phyloP scores from a whole-genome alignment of 2,888 invertebrate genomes.

The Drosophila pseudotalamancana region DNA sequence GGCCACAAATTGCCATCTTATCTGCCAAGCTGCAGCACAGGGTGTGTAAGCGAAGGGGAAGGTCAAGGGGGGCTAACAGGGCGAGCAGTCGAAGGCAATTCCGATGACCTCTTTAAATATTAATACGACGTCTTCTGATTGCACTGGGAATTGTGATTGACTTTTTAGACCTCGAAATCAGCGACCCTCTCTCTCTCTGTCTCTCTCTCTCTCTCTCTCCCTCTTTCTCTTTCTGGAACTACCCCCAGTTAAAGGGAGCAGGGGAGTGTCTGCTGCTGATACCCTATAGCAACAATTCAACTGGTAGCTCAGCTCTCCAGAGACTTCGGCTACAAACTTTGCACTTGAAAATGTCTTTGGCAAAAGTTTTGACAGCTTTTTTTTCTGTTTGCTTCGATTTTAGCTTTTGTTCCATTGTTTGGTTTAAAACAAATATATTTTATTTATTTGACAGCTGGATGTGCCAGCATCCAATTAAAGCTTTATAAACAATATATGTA shows the following conservation, averaged over 20 bases:
- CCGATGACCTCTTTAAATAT: conserved; percentile 83
- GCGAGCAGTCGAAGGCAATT: conserved; percentile 64
- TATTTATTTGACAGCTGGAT: conserved; percentile 53
- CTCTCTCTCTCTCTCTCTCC: too few relatives aligned
- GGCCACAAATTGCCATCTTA: conserved; percentile 73
- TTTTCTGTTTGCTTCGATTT: conserved; percentile 6
- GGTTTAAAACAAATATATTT: conserved; percentile 42
- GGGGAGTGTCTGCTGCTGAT: conserved; percentile 3
- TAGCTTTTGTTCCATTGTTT: conserved; percentile 7
- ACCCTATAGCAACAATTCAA: conserved; percentile 51
- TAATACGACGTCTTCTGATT: conserved; percentile 82
- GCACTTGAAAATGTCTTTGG: conserved; percentile 70
- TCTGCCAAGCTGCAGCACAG: conserved; percentile 46
- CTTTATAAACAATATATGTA: background rate
- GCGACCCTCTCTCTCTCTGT: conserved; percentile 21
- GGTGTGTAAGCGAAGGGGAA: background rate
- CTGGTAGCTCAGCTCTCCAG: conserved; percentile 46
- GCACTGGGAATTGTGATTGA: conserved; percentile 83
- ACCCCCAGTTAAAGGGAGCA: conserved; percentile 14
- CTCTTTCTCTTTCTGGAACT: conserved; percentile 14
- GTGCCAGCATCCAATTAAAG: conserved; percentile 55
- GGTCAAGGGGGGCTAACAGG: background rate
- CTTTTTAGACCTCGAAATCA: conserved; percentile 73
- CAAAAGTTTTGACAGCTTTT: conserved; percentile 52
- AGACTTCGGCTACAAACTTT: conserved; percentile 59